Evolutionary conservation across 2,888 invertebrate species (phyloP).

Genomic region (Archips crataeganus): DNA sequence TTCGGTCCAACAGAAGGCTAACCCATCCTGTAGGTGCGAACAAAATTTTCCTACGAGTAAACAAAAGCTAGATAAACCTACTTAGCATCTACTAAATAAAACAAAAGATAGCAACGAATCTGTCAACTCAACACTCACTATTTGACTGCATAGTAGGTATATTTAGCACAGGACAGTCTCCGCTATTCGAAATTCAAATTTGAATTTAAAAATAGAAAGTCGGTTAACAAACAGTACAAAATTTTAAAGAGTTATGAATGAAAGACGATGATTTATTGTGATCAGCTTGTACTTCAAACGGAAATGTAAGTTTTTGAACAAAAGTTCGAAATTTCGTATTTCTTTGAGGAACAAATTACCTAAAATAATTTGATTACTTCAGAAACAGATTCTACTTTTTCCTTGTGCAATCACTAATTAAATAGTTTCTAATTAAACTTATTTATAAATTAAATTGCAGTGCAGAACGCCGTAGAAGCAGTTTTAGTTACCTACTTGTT

Average conservation of each 20-base stretch:
- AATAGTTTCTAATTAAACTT: no score
- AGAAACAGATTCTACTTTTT: no score
- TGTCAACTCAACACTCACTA: constrained; percentile 45
- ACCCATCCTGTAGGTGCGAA: constrained; percentile 38
- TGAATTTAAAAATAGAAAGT: constrained; percentile 65
- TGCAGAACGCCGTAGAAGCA: no score
- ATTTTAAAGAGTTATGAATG: neutral
- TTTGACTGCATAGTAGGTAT: constrained; percentile 54
- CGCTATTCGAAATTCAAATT: constrained; percentile 71
- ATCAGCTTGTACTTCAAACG: neutral
- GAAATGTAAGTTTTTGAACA: no score
- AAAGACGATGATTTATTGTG: neutral
- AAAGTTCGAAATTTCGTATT: no score
- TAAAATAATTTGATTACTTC: no score
- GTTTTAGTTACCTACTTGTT: no score
- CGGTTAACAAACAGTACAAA: constrained; percentile 43
- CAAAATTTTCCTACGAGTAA: constrained; percentile 34
- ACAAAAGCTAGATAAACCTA: constrained; percentile 45
- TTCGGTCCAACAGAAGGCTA: neutral
- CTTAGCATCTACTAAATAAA: constrained; percentile 67
- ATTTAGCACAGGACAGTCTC: constrained; percentile 69
- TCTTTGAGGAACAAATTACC: no score
- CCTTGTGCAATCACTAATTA: no score
- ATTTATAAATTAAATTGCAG: no score
- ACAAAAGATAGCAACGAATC: constrained; percentile 53